These are phyloP conservation scores for Pantala flavescens DNA, from an alignment of 1,140 invertebrate species.

Conservation along the genomic window DNA sequence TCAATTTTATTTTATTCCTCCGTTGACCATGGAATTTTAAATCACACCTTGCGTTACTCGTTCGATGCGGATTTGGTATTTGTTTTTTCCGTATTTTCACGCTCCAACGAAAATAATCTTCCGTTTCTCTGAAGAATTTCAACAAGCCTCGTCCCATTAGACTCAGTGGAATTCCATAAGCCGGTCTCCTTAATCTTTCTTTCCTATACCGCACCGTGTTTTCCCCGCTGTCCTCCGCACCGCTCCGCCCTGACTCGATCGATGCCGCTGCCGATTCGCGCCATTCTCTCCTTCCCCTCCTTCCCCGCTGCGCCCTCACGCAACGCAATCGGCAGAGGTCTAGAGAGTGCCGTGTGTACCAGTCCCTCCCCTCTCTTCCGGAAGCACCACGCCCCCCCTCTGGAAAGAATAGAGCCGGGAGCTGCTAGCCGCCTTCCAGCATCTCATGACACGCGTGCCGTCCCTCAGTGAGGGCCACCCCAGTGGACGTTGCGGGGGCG, in stretches of 20 bases:
- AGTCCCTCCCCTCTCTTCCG: not conserved
- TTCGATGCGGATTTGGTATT: too few species aligned
- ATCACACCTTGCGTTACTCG: too few species aligned
- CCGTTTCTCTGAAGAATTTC: too few species aligned
- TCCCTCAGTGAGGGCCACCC: not conserved
- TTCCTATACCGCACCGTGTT: not conserved
- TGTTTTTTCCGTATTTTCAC: not conserved
- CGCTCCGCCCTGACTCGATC: not conserved
- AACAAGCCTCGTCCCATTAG: not conserved
- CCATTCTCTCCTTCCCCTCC: not conserved
- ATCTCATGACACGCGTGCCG: not conserved
- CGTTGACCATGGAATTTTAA: too few species aligned
- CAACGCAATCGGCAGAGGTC: not conserved
- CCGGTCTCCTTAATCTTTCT: not conserved
- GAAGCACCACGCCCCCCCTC: not conserved
- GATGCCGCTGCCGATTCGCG: constrained; percentile 1
- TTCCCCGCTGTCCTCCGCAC: not conserved
- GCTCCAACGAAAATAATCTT: not conserved
- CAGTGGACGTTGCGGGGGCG: not conserved
- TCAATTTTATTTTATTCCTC: too few species aligned
- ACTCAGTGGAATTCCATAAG: not conserved
- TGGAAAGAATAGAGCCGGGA: not conserved
- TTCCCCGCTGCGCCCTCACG: not conserved
- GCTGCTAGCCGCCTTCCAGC: not conserved
- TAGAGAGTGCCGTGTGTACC: not conserved